Conservation (phyloP, 2,888 invertebrate genomes). For the Hoplodrina blanda region DNA sequence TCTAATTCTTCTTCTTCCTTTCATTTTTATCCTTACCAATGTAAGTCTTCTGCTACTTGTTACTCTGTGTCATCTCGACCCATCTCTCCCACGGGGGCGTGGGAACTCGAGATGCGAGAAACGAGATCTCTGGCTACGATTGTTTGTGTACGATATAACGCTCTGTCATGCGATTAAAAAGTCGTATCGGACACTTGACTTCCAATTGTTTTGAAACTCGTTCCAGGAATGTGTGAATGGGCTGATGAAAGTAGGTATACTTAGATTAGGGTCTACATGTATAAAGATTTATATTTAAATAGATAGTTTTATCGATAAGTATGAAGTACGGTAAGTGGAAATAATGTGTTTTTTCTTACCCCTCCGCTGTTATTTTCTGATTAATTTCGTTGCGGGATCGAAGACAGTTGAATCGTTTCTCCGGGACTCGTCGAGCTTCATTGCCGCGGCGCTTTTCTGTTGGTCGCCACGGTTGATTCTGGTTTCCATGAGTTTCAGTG, state of each 20-base stretch:
- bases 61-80: constrained; percentile 49
- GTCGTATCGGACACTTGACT: constrained; percentile 53
- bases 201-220: constrained; percentile 53
- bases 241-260: constrained; percentile 37
- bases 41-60: constrained; percentile 10
- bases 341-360: too few species aligned
- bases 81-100: constrained; percentile 70
- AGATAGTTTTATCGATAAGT: background rate
- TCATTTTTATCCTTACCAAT: background rate
- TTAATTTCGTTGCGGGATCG: too few species aligned
- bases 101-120: constrained; percentile 64
- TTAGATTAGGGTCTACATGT: constrained; percentile 19
- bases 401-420: too few species aligned
- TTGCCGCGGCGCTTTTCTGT: too few species aligned
- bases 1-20: background rate
- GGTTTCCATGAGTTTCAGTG: too few species aligned
- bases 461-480: too few species aligned
- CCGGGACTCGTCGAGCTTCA: too few species aligned
- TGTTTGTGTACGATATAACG: constrained; percentile 64
- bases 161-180: constrained; percentile 63
- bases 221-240: constrained; percentile 52
- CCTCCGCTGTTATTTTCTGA: too few species aligned
- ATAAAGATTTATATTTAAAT: constrained; percentile 1
- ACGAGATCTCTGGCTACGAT: constrained; percentile 65
- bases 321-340: too few species aligned